Conservation (phyloP, 1,140 invertebrate species). For the Lepidotrigona ventralis region DNA sequence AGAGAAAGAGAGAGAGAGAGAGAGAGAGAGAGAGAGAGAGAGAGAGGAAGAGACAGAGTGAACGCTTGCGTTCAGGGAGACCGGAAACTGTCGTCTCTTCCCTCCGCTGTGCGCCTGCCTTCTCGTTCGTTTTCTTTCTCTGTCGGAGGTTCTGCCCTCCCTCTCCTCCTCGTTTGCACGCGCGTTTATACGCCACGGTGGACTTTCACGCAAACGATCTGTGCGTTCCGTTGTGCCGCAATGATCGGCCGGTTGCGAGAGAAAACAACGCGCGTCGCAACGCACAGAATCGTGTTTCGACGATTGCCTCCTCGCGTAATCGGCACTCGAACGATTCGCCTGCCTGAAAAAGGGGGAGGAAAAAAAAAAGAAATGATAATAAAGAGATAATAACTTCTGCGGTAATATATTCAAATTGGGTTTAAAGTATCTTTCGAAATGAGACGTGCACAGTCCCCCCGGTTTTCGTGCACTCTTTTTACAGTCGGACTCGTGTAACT, state of each 20-base stretch:
- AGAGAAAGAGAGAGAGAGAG: neutral
- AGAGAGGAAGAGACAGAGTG: neutral
- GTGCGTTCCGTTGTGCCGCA: slow-evolving; percentile 65
- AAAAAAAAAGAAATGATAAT: no score
- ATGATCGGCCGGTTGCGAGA: slow-evolving; percentile 70
- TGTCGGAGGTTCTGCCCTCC: slow-evolving; percentile 12
- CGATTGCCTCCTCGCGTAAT: slow-evolving; percentile 16
- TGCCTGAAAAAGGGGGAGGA: no score
- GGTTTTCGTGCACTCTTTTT: no score
- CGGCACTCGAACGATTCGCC: neutral
- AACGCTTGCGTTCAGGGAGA: slow-evolving; percentile 49
- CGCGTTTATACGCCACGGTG: slow-evolving; percentile 48
- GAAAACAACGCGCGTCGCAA: slow-evolving; percentile 53
- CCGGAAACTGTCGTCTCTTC: slow-evolving; percentile 59
- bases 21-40: no score
- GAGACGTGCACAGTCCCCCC: no score
- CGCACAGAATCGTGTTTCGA: slow-evolving; percentile 46
- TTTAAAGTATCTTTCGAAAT: no score
- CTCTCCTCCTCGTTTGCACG: slow-evolving; percentile 37
- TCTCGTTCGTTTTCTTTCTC: slow-evolving; percentile 43
- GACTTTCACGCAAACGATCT: slow-evolving; percentile 71
- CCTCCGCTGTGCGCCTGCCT: slow-evolving; percentile 2
- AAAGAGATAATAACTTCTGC: no score
- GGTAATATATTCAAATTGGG: no score
- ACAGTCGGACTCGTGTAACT: no score